Evolutionary conservation across 2,113 vertebrate genomes (phyloP).

Genomic region (Limnothrissa miodon): DNA sequence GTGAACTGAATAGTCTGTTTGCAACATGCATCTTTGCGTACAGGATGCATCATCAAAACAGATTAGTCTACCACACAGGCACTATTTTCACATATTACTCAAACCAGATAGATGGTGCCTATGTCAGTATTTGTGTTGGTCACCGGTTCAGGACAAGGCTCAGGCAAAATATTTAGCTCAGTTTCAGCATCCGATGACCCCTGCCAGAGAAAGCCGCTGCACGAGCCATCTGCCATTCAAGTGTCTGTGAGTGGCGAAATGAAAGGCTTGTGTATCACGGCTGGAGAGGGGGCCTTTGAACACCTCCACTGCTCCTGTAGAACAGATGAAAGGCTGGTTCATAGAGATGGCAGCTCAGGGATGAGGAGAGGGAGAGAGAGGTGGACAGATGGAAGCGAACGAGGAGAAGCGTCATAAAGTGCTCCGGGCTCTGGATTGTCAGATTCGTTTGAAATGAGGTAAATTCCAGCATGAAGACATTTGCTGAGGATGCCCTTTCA

Average conservation of each 20-base stretch:
- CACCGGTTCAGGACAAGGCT: neutral
- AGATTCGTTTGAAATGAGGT: constrained; percentile 74
- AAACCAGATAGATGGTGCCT: neutral
- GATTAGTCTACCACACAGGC: neutral
- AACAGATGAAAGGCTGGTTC: constrained; percentile 66
- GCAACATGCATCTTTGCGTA: too few relatives aligned
- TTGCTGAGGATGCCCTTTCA: constrained; percentile 73
- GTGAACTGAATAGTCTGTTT: neutral
- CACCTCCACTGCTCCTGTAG: constrained; percentile 65
- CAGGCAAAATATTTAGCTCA: constrained; percentile 33
- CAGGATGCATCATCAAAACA: too few relatives aligned
- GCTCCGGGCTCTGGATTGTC: constrained; percentile 67
- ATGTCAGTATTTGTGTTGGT: constrained; percentile 1
- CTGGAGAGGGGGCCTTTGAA: constrained; percentile 60
- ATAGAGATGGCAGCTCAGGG: constrained; percentile 63
- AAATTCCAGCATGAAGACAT: constrained; percentile 72
- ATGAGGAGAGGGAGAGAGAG: constrained; percentile 40
- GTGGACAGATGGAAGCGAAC: neutral
- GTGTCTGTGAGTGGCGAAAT: constrained; percentile 61
- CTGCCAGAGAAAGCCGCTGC: constrained; percentile 17
- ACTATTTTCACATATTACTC: neutral
- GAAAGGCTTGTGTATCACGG: constrained; percentile 62
- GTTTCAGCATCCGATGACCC: constrained; percentile 32
- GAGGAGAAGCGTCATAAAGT: constrained; percentile 54
- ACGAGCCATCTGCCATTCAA: constrained; percentile 52